Percentiles rank a stretch among this genome's conserved stretches.
Evolutionary conservation across 1,140 invertebrate genomes (phyloP).

Genomic region (Aphidius ervi): DNA sequence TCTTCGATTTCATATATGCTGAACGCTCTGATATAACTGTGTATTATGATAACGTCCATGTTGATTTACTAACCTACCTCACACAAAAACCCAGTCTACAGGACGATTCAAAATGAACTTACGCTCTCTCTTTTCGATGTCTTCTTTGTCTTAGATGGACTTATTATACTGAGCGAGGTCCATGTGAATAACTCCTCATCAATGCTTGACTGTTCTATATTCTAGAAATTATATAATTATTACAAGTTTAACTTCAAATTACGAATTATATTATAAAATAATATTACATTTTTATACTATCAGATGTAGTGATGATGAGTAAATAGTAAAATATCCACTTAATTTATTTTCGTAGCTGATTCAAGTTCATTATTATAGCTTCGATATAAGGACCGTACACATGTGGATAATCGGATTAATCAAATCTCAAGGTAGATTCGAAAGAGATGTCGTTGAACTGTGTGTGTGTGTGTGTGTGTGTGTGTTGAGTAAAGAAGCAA

Average conservation of each 20-base stretch:
- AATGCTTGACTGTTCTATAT: neutral
- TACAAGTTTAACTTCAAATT: no score
- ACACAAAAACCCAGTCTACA: conserved; percentile 32
- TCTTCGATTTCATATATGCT: no score
- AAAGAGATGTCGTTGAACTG: conserved; percentile 12
- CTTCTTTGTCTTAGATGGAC: no score
- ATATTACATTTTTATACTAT: no score
- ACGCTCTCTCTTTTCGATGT: conserved; percentile 2
- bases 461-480: neutral
- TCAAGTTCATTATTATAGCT: no score
- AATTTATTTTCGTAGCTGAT: conserved; percentile 13
- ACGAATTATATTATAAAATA: no score
- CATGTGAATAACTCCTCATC: neutral
- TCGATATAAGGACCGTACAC: neutral
- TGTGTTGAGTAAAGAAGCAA: no score
- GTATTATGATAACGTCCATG: conserved; percentile 33
- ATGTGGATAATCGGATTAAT: conserved; percentile 36
- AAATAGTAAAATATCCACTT: neutral
- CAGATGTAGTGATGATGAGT: no score
- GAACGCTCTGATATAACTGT: no score
- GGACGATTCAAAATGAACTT: conserved; percentile 33
- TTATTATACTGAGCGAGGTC: no score
- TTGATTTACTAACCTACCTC: conserved; percentile 47
- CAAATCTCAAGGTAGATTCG: conserved; percentile 35
- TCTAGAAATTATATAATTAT: no score